phyloP scores from a whole-genome alignment of 2,113 vertebrate species.

The Bos javanicus region DNA sequence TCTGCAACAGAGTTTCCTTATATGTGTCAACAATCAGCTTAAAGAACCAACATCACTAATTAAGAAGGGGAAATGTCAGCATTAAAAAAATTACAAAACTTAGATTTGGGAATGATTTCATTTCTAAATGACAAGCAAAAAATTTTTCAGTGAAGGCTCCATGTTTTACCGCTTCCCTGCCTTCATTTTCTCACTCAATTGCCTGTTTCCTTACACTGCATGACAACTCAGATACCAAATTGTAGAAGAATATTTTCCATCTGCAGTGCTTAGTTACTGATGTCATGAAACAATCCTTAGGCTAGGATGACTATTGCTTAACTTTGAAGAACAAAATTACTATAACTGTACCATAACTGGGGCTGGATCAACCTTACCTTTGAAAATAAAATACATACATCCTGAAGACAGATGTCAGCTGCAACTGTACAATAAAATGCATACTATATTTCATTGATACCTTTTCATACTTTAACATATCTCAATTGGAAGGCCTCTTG shows the following conservation, averaged over 20 bases:
- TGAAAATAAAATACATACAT: slow-evolving; percentile 10
- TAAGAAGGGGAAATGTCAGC: background rate
- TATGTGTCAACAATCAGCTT: background rate
- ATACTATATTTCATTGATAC: background rate
- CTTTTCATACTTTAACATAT: background rate
- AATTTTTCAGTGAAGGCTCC: background rate
- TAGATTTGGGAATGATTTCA: background rate
- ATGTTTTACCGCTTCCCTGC: background rate
- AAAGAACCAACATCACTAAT: background rate
- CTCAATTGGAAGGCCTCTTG: background rate
- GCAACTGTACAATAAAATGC: background rate
- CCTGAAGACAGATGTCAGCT: background rate
- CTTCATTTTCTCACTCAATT: slow-evolving; percentile 20
- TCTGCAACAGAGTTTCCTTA: background rate
- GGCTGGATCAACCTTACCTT: background rate
- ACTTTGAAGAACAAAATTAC: slow-evolving; percentile 39
- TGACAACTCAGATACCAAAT: slow-evolving; percentile 39
- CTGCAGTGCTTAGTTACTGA: slow-evolving; percentile 10
- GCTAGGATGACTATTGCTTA: background rate
- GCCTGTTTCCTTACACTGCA: slow-evolving; percentile 1
- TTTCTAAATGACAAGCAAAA: slow-evolving; percentile 30
- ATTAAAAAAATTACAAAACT: background rate
- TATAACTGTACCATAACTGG: slow-evolving; percentile 10
- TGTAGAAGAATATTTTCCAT: slow-evolving; percentile 35
- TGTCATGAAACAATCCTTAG: slow-evolving; percentile 24